Evolutionary conservation across 2,113 vertebrate genomes (phyloP), one percentile per base, ranked within the genome.

Genomic region (Xyrauchen texanus): DNA sequence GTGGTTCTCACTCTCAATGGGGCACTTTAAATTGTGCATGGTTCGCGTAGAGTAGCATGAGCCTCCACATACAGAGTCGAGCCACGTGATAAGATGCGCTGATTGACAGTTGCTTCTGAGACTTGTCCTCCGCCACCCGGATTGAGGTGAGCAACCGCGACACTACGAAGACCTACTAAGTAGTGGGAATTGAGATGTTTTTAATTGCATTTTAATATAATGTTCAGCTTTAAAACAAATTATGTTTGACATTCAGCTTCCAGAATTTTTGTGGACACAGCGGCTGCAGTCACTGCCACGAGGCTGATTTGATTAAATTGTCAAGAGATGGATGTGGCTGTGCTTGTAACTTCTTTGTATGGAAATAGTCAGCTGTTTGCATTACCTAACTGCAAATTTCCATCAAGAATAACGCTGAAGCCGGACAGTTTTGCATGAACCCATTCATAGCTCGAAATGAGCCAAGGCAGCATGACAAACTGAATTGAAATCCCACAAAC

Each of bases 291-390:
- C 9, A 4, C 45, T 47, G 44, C 47, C 44, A 15, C 9, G 2
- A 21, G 8, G 12, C 60, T 75, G 11, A 75, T 75, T 75, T 63
- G 60, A 51, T 75, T 75, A 75, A 63, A 75, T 42, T 51, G 45
- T 52, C 72, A 63, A 34, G 46, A 42, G 72, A 63, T 63, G 15
- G 16, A 75, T 75, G 46, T 13, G 4, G 11, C 60, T 52, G 70
- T 61, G 44, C 60, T 9, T 61, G 55, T 16, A 73, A 47, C 55
- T 15, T 47, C 70, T 73, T 72, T 73, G 55, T 73, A 61, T 73
- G 55, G 70, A 73, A 47, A 60, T 61, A n/a, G 15, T 73, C 55
- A 73, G 70, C 55, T 73, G 70, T 73, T 73, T 61, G 70, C 55
- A 16, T 60, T 16, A 60, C n/a, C 44, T 16, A 60, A 60, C 70